Evolutionary conservation across 2,113 vertebrate genomes (phyloP).

Genomic region (Vulpes lagopus): DNA sequence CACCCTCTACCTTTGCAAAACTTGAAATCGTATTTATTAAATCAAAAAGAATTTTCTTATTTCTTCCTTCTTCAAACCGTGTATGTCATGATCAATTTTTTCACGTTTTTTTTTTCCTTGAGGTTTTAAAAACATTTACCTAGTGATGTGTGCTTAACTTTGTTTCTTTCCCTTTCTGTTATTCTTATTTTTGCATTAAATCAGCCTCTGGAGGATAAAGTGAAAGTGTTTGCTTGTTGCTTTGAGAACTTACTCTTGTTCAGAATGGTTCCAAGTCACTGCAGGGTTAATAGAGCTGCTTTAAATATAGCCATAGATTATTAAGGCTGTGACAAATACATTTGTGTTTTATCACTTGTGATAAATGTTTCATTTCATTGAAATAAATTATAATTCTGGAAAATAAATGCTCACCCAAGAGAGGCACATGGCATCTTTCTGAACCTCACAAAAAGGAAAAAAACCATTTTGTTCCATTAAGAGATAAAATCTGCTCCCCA

Average conservation of each 20-base stretch:
- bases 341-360: slow-evolving; percentile 58
- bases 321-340: slow-evolving; percentile 9
- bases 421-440: background rate
- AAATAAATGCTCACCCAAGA: slow-evolving; percentile 52
- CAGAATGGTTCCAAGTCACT: background rate
- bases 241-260: slow-evolving; percentile 29
- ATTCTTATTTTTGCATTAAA: background rate
- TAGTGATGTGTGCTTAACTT: background rate
- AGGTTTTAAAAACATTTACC: background rate
- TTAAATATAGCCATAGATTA: background rate
- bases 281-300: background rate
- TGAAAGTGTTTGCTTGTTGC: slow-evolving; percentile 9
- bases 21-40: background rate
- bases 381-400: slow-evolving; percentile 49
- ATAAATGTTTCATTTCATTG: slow-evolving; percentile 47
- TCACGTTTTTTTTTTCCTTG: background rate
- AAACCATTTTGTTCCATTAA: background rate
- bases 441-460: background rate
- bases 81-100: background rate
- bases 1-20: background rate
- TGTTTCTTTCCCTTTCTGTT: background rate
- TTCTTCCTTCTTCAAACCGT: slow-evolving; percentile 44
- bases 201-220: background rate
- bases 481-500: background rate
- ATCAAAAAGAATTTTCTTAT: slow-evolving; percentile 16